Evolutionary conservation across 2,113 vertebrate genomes (phyloP), one percentile per base, ranked within the genome.

Genomic region (Erpornis zantholeuca): DNA sequence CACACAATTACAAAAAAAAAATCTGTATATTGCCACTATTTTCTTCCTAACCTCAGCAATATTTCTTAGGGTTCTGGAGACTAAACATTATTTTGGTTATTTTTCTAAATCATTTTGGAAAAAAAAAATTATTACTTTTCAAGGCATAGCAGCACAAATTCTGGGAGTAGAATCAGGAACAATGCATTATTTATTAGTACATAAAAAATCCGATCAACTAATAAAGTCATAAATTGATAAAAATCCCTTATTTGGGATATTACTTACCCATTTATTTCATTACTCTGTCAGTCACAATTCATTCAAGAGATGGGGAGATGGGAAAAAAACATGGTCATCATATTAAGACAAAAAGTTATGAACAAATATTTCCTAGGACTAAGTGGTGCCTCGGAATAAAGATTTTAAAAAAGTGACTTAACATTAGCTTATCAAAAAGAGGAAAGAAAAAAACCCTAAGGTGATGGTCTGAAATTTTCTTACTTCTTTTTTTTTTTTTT

Each of bases 61-160:
- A 61, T 69, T 82, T 63, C 28, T 35, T 22, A 53, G 11, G 28
- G 9, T 31, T 82, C 36, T 82, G 31, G 28, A 64, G 40, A 13
- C 5, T 42, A 68, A 88, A 83, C 14, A 66, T 60, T 52, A 36
- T 3, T 56, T 85, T 11, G 5, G 0, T 0, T 1, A 68, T 72
- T 75, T 82, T 40, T 2, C 66, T 84, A 64, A 79, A 81, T 25
- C 12, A 31, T 2, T 59, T 56, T 56, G 36, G 28, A 27, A 88
- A 69, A 91, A 54, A 49, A 10, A 42, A 47, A 20, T 57, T 68
- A 14, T 63, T 84, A 68, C 5, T 15, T 93, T 82, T 85, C 29
- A 79, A 82, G 28, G 12, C 6, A 3, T 7, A 90, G 20, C 6
- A 65, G 35, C 27, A 79, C 9, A 68, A 63, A 72, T 89, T 52